Conservation (phyloP, 2,888 invertebrate genomes). For the Imbricaverruca yamaguchii region DNA sequence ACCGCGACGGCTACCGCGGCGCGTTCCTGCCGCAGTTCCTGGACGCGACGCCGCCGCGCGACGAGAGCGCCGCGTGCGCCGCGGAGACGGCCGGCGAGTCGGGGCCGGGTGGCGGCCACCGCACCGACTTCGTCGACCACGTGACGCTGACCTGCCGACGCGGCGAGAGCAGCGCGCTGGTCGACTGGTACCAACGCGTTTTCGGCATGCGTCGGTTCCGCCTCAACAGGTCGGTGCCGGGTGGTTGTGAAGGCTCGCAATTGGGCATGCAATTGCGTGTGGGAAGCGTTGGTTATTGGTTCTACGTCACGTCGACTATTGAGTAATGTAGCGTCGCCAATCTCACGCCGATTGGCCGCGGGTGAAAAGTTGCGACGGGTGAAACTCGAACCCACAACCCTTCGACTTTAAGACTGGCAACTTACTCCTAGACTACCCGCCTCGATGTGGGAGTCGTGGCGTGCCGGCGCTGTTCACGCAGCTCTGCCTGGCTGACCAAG, state of each 20-base stretch:
- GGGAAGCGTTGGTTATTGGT: too few species aligned
- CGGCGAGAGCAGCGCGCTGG: slow-evolving; percentile 39
- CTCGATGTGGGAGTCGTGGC: too few species aligned
- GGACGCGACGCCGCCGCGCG: neutral
- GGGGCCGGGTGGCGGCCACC: neutral
- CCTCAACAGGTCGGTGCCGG: slow-evolving; percentile 28
- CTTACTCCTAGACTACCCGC: too few species aligned
- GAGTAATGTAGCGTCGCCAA: too few species aligned
- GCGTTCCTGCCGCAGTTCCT: slow-evolving; percentile 43
- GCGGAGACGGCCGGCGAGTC: neutral
- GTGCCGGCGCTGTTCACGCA: too few species aligned
- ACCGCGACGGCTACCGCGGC: slow-evolving; percentile 41
- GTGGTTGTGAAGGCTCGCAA: neutral
- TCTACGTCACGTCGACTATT: too few species aligned
- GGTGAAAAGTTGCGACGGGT: too few species aligned
- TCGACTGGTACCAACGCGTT: slow-evolving; percentile 43
- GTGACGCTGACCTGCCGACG: slow-evolving; percentile 41
- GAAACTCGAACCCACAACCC: too few species aligned
- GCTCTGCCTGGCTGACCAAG: too few species aligned
- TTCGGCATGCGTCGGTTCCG: slow-evolving; percentile 44
- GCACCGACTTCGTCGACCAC: slow-evolving; percentile 42
- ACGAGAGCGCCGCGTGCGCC: neutral
- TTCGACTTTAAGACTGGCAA: too few species aligned
- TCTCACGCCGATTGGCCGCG: too few species aligned
- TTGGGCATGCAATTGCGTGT: neutral